phyloP scores from a whole-genome alignment of 2,888 invertebrate genomes.

The Rotaria magnacalcarata region DNA sequence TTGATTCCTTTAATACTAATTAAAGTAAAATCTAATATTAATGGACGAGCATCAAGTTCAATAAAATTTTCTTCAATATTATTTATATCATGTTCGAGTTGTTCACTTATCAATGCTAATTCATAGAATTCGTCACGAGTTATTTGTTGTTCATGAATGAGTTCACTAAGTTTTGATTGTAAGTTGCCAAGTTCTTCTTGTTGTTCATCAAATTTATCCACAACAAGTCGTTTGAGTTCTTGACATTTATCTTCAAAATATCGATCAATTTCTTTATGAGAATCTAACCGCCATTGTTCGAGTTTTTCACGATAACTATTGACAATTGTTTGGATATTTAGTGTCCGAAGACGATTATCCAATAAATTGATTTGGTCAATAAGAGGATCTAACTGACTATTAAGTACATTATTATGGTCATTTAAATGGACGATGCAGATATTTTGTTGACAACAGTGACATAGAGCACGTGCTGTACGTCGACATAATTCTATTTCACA shows the following conservation, averaged over 20 bases:
- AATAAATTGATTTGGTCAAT: neutral
- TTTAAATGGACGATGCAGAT: neutral
- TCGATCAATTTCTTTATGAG: neutral
- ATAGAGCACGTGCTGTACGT: neutral
- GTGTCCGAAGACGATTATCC: neutral
- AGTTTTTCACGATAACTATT: neutral
- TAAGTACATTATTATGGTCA: neutral
- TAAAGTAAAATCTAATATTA: neutral
- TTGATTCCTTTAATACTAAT: neutral
- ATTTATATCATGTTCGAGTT: neutral
- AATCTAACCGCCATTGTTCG: neutral
- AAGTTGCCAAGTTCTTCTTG: neutral
- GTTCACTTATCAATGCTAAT: neutral
- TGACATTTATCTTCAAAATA: neutral
- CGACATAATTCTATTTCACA: neutral
- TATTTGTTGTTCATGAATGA: neutral
- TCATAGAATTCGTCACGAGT: neutral
- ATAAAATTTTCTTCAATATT: neutral
- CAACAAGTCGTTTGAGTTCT: neutral
- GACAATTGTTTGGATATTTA: neutral
- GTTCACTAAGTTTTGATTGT: neutral
- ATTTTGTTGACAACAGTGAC: slow-evolving; percentile 6
- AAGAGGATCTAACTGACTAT: neutral
- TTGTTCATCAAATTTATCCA: neutral
- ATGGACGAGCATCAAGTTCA: neutral